Conservation (phyloP, 2,113 vertebrate species). For the Fulica atra region DNA sequence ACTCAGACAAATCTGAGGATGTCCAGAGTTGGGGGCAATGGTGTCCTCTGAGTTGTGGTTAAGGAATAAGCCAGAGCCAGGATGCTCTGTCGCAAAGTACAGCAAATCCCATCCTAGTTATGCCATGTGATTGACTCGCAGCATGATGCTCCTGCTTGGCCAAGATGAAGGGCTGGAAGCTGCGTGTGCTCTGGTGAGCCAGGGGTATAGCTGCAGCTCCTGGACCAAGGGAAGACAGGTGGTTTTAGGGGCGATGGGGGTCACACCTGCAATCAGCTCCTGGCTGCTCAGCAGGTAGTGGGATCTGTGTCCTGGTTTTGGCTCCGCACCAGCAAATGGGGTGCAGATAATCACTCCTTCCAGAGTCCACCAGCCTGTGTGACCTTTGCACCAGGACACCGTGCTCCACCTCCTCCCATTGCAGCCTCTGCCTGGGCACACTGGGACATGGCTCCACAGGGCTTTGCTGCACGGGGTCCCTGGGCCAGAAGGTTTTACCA, state of each 20-base stretch:
- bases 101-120: not conserved
- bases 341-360: accelerated
- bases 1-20: accelerated
- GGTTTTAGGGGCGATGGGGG: not conserved
- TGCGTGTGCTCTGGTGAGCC: not conserved
- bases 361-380: accelerated
- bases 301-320: accelerated
- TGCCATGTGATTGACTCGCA: not conserved
- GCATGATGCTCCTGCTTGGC: not conserved
- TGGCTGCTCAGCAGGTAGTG: not conserved
- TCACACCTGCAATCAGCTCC: not conserved
- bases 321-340: not conserved
- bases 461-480: not conserved
- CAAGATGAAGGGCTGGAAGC: not conserved
- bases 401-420: too few relatives aligned
- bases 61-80: not conserved
- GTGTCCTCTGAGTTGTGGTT: not conserved
- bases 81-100: not conserved
- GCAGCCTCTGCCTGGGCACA: not conserved
- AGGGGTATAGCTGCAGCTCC: not conserved
- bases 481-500: not conserved
- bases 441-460: accelerated
- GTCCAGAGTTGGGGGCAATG: not conserved
- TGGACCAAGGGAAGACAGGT: not conserved
- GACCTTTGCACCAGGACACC: not conserved